Base-by-base conservation (phyloP, 2,888 invertebrate species). In the Acrobeloides nanus region DNA sequence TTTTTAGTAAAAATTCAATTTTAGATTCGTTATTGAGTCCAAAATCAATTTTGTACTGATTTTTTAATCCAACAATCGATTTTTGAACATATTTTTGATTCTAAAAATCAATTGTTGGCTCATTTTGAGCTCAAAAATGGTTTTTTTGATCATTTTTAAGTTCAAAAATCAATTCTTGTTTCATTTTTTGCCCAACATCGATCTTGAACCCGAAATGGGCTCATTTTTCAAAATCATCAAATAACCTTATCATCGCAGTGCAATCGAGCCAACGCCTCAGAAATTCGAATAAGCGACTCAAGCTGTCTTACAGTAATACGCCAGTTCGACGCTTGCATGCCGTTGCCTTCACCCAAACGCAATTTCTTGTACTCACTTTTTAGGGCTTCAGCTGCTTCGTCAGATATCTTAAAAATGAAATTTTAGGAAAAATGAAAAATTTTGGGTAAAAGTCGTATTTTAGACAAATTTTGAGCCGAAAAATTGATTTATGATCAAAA, bases 251-350 rank as follows among this genome's bases (percentile, higher is more conserved):
- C 88, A 60, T 84, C 84, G 76, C 93, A 95, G 76, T 93, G 87
- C 81, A 99, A 82, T 76, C 90, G 84, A 42, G 97, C 93, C 82
- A 92, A 84, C 23, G 86, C 92, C 79, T 99, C 97, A 0, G 93
- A 86, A 21, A 99, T 81, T 10, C 97, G 85, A 68, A 99, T 84
- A 83, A 99, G 84, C 66, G 87, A 87, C 76, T 92, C 90, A 53
- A 92, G 77, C 74, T 99, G 97, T 0, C 97, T 81, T 18, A 95
- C 95, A 0, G 97, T 97, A 61, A 97, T 90, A 44, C 93, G 80
- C 25, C 49, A 48, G 38, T 46, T 46, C 26, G 47, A 42, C 7
- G 25, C 18, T 25, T 35, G n/a, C 18, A 24, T 40, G 17, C 43
- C n/a, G n/a, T 15, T 20, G 7, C 54, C 48, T 26, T 52, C 83